Base-by-base conservation (phyloP, 2,888 invertebrate genomes). In the Catocala fraxini region DNA sequence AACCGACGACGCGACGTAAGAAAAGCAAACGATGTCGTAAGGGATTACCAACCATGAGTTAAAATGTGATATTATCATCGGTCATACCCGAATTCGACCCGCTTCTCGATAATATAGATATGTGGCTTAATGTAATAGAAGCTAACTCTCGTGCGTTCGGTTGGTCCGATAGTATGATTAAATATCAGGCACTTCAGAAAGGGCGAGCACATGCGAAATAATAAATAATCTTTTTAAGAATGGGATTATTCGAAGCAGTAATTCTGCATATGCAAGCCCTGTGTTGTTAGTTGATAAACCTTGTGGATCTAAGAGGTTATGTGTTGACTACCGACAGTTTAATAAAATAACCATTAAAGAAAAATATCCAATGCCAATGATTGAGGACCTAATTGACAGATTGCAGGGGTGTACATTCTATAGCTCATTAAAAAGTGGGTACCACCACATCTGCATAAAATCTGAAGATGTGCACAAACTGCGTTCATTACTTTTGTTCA, bases 11-110 rank as follows among this genome's bases (percentile, higher is more conserved):
- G 33, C 35, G 25, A 6, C n/a, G 33, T 25, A 25, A 25, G 25
- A 25, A 25, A 4, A 47, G 41, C 10, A 56, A 42, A 34, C 33
- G 42, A 33, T 41, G 34, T 7, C 42, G 55, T 56, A 48, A 48
- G 13, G 41, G 15, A 39, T 48, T 48, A 25, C 15, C 13, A 56
- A 56, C 68, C 41, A 65, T 69, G 48, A 70, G 70, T 59, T 66
- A 70, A 35, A 70, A 53, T 59, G 64, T 57, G 35, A n/a, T 70
- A 46, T 66, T 65, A 58, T 65, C 68, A 6, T 65, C 68, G 51
- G 68, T 75, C 33, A 74, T 78, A 43, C 74, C 74, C 1, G 73
- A 75, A 34, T 76, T 78, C 49, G 68, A 75, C 47, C 75, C 77
- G 0, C 34, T 77, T 33, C 48, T 51, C 0, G 72, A 77, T 59